Evolutionary conservation across 2,888 invertebrate species (phyloP).

Genomic region (Cosmopolites sordidus): DNA sequence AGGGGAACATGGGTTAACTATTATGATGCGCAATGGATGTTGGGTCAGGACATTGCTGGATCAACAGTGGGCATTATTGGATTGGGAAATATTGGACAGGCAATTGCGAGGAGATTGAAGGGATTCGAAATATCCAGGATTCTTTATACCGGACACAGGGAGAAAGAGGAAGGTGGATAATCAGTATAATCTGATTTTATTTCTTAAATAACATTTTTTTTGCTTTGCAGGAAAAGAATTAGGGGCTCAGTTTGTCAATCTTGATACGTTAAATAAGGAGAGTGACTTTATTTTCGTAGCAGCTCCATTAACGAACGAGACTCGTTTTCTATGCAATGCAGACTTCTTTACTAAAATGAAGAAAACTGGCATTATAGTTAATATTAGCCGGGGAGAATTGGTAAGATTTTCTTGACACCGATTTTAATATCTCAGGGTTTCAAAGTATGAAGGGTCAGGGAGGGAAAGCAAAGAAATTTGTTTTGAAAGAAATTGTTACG

Average conservation of each 20-base stretch:
- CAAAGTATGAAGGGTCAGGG: no score
- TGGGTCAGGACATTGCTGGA: slow-evolving; percentile 72
- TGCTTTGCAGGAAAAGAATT: slow-evolving; percentile 49
- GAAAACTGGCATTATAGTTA: slow-evolving; percentile 67
- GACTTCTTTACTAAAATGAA: slow-evolving; percentile 72
- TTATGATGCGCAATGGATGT: slow-evolving; percentile 67
- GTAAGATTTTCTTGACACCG: slow-evolving; percentile 35
- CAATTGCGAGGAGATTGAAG: slow-evolving; percentile 65
- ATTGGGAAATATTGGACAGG: slow-evolving; percentile 75
- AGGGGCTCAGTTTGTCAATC: slow-evolving; percentile 59
- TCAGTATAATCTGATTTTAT: neutral
- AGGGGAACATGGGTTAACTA: slow-evolving; percentile 58
- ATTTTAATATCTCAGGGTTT: no score
- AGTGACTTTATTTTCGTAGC: slow-evolving; percentile 74
- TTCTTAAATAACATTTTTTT: slow-evolving; percentile 11
- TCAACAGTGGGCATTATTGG: slow-evolving; percentile 82
- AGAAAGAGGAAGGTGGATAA: slow-evolving; percentile 56
- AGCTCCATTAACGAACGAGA: slow-evolving; percentile 66
- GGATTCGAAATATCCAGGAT: slow-evolving; percentile 70
- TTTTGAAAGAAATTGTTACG: no score
- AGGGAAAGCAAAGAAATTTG: no score
- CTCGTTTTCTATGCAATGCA: slow-evolving; percentile 65
- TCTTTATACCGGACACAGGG: slow-evolving; percentile 69
- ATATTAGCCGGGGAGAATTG: slow-evolving; percentile 71
- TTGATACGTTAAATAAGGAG: slow-evolving; percentile 62